Evolutionary conservation across 2,888 invertebrate genomes (phyloP).

Genomic region (Cinara cedri): DNA sequence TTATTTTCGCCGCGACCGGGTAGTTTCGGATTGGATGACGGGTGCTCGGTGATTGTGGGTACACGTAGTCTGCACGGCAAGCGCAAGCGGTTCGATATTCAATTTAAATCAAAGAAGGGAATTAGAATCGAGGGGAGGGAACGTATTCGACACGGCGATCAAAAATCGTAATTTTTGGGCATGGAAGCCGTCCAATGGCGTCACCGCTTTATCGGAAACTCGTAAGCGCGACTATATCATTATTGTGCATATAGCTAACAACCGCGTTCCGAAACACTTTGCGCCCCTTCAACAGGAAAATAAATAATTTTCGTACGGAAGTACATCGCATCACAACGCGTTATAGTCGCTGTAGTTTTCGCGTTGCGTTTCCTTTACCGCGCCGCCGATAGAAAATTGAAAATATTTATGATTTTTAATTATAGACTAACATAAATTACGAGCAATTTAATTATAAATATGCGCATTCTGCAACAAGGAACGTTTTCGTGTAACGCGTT

Average conservation of each 20-base stretch:
- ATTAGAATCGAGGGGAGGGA: conserved; percentile 34
- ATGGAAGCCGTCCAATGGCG: conserved; percentile 35
- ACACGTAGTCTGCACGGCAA: too few species aligned
- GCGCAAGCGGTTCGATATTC: background rate
- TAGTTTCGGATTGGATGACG: conserved; percentile 20
- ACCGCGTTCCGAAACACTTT: background rate
- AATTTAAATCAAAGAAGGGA: conserved; percentile 48
- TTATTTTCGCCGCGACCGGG: conserved; percentile 44
- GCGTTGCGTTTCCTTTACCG: conserved; percentile 21
- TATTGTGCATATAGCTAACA: background rate
- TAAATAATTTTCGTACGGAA: conserved; percentile 29
- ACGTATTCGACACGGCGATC: conserved; percentile 13
- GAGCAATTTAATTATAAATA: conserved; percentile 5
- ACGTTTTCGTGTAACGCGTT: too few species aligned
- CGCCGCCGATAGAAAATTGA: conserved; percentile 9
- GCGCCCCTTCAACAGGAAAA: background rate
- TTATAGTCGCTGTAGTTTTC: background rate
- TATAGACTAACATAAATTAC: conserved; percentile 11
- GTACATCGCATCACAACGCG: background rate
- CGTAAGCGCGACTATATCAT: background rate
- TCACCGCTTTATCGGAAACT: conserved; percentile 8
- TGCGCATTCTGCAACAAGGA: too few species aligned
- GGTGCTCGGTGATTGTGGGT: too few species aligned
- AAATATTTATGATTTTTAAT: conserved; percentile 39
- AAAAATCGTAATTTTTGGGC: conserved; percentile 19